phyloP scores from a whole-genome alignment of 2,888 invertebrate species.

The Melanargia galathea region DNA sequence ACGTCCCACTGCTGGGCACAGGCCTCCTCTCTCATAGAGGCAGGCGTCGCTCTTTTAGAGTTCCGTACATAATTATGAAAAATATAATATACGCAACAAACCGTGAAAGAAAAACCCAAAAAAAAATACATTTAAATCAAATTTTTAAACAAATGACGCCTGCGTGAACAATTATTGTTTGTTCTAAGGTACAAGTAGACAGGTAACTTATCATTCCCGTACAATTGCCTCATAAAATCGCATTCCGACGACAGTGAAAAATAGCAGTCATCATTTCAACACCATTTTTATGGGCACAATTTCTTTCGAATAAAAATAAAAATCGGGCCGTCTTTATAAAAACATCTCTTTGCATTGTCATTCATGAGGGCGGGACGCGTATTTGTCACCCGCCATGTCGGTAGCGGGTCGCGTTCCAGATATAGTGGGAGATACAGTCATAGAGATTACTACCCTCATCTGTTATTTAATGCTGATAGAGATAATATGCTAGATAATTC shows the following conservation, averaged over 20 bases:
- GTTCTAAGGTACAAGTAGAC: neutral
- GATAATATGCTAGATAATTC: too few relatives aligned
- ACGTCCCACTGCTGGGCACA: too few relatives aligned
- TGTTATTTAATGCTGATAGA: too few relatives aligned
- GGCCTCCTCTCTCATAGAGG: too few relatives aligned
- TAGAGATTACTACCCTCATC: too few relatives aligned
- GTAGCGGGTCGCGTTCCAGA: slow-evolving; percentile 75
- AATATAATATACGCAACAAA: too few relatives aligned
- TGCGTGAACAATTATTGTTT: slow-evolving; percentile 17
- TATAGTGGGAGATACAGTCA: too few relatives aligned
- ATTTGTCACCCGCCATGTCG: slow-evolving; percentile 79
- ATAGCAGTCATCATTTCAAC: slow-evolving; percentile 79
- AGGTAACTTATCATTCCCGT: slow-evolving; percentile 33
- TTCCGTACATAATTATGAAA: too few relatives aligned
- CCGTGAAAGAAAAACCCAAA: too few relatives aligned
- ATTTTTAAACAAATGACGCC: slow-evolving; percentile 2
- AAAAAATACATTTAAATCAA: slow-evolving; percentile 12
- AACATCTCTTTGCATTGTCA: slow-evolving; percentile 82
- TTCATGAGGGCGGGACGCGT: slow-evolving; percentile 78
- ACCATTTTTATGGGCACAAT: slow-evolving; percentile 79
- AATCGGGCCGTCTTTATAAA: slow-evolving; percentile 77
- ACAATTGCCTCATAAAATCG: slow-evolving; percentile 73
- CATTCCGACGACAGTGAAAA: slow-evolving; percentile 76
- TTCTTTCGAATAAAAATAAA: slow-evolving; percentile 80
- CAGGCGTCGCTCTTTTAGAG: too few relatives aligned